A percentile compares a stretch with the other conserved stretches of the same genome.
Conservation (phyloP, 2,888 invertebrate genomes). For the Rhagium mordax region DNA sequence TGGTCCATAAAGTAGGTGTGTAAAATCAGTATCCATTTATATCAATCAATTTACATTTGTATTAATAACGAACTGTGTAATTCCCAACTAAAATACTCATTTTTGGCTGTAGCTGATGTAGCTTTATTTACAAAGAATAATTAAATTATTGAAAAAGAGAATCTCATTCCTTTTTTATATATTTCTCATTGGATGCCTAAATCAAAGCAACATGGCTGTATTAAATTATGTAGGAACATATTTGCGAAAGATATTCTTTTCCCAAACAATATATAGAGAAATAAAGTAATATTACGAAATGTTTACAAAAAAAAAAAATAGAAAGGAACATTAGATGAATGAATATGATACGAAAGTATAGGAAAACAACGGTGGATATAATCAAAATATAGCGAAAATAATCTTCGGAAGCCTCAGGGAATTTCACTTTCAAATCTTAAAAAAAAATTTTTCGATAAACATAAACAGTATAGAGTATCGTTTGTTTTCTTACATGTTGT, state of each 20-base stretch:
- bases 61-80: too few relatives aligned
- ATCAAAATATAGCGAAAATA: slow-evolving; percentile 33
- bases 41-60: too few relatives aligned
- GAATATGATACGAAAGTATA: slow-evolving; percentile 14
- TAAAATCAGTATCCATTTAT: too few relatives aligned
- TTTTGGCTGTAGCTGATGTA: neutral
- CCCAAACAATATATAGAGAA: slow-evolving; percentile 4
- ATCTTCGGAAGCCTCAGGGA: slow-evolving; percentile 19
- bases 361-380: slow-evolving; percentile 27
- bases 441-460: slow-evolving; percentile 18
- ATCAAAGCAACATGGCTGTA: neutral
- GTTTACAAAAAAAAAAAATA: slow-evolving; percentile 20
- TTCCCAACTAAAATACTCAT: neutral
- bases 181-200: neutral
- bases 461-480: slow-evolving; percentile 17
- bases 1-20: too few relatives aligned
- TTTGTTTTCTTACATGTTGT: slow-evolving; percentile 39
- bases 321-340: slow-evolving; percentile 10
- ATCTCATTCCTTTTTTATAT: neutral
- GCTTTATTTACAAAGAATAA: neutral
- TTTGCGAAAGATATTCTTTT: slow-evolving; percentile 1
- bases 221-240: neutral
- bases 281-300: neutral
- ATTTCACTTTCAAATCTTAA: slow-evolving; percentile 31
- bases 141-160: neutral